A percentile compares a stretch with the other conserved stretches of the same genome.
Evolutionary conservation across 2,113 vertebrate species (phyloP).

Genomic region (Rhinopithecus roxellana): DNA sequence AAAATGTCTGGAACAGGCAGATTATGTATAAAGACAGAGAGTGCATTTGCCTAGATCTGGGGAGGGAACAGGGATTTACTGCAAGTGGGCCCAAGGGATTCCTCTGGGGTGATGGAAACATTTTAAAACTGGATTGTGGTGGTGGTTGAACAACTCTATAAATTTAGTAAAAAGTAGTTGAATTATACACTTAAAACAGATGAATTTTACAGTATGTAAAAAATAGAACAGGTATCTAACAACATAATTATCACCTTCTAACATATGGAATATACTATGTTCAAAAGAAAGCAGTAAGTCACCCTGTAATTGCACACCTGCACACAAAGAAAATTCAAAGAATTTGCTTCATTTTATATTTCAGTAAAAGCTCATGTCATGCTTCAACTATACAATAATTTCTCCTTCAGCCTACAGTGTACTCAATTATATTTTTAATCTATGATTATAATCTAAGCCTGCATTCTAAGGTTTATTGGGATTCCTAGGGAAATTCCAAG

Average conservation of each 20-base stretch:
- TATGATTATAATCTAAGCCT: not conserved
- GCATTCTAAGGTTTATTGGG: not conserved
- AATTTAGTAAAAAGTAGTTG: conserved; percentile 42
- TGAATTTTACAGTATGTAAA: conserved; percentile 27
- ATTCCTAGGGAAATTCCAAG: conserved; percentile 43
- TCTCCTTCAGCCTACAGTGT: not conserved
- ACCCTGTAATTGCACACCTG: not conserved
- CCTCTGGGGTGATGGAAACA: not conserved
- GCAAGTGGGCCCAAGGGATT: conserved; percentile 6
- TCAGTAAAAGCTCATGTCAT: not conserved
- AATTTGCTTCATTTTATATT: conserved; percentile 31
- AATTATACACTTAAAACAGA: conserved; percentile 36
- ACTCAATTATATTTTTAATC: not conserved
- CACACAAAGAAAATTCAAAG: conserved; percentile 10
- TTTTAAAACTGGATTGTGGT: conserved; percentile 40
- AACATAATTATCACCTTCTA: conserved; percentile 24
- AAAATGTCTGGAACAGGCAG: conserved; percentile 43
- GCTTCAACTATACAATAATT: not conserved
- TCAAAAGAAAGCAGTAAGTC: conserved; percentile 32
- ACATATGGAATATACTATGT: not conserved
- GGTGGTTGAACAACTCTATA: conserved; percentile 35
- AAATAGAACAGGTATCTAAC: conserved; percentile 39
- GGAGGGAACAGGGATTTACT: not conserved
- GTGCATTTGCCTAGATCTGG: not conserved
- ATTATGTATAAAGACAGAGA: conserved; percentile 6